These are phyloP conservation scores for Danio kyathit DNA, from an alignment of 2,797 vertebrate species.

Conservation along the genomic window DNA sequence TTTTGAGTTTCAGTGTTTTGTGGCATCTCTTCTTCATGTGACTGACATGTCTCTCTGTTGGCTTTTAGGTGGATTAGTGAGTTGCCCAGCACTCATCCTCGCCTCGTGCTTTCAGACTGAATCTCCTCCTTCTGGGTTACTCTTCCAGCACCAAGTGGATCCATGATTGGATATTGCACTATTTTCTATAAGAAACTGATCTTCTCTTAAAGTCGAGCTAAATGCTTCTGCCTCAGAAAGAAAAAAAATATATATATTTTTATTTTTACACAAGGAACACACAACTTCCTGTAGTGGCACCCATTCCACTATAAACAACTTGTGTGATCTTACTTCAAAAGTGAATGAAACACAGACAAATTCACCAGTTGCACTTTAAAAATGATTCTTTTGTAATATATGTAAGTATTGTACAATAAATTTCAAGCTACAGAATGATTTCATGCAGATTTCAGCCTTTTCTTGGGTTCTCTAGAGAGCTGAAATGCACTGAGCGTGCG, in stretches of 20 bases:
- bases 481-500: slow-evolving; percentile 23
- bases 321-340: neutral
- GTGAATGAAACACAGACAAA: neutral
- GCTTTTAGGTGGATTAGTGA: slow-evolving; percentile 66
- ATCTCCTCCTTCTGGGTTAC: slow-evolving; percentile 7
- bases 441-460: neutral
- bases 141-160: slow-evolving; percentile 21
- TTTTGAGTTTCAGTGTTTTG: neutral
- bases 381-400: neutral
- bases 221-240: neutral
- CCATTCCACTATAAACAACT: neutral
- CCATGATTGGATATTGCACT: neutral
- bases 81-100: slow-evolving; percentile 63
- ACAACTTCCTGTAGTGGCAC: neutral
- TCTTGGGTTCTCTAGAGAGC: slow-evolving; percentile 1
- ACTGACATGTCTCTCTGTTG: slow-evolving; percentile 22
- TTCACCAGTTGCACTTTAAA: slow-evolving; percentile 1
- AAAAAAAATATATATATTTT: neutral
- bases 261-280: neutral
- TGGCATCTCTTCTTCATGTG: neutral
- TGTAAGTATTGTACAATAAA: slow-evolving; percentile 27
- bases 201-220: slow-evolving; percentile 4
- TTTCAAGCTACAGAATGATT: slow-evolving; percentile 6
- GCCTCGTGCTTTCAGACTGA: slow-evolving; percentile 58
- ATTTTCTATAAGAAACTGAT: slow-evolving; percentile 18